Percentiles rank a stretch among this genome's conserved stretches.
Conservation (phyloP, 2,113 vertebrate genomes). For the Lophotis ruficrista region DNA sequence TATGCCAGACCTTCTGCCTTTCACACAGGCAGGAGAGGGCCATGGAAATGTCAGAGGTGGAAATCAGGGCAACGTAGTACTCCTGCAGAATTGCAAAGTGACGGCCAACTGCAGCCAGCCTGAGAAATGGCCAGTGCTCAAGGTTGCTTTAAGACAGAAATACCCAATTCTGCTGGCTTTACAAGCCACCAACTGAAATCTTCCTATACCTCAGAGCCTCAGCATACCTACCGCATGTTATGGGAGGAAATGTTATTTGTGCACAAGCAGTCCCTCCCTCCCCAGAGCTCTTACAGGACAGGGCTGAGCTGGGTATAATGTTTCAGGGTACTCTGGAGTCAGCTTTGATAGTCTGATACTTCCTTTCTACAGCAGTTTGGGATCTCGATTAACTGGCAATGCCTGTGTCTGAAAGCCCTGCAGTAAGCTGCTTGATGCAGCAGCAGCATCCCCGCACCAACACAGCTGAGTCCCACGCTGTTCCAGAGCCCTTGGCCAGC, state of each 20-base stretch:
- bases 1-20: constrained; percentile 17
- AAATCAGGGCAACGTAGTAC: neutral
- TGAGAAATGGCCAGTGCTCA: neutral
- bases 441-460: rapidly evolving
- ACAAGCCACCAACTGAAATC: neutral
- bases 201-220: neutral
- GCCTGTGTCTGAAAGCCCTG: neutral
- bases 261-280: neutral
- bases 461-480: neutral
- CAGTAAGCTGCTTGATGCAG: neutral
- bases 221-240: too few species aligned
- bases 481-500: neutral
- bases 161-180: neutral
- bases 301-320: neutral
- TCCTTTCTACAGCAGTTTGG: neutral
- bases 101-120: neutral
- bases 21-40: neutral
- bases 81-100: constrained; percentile 37
- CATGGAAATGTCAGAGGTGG: constrained; percentile 50
- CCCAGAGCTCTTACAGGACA: neutral
- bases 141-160: neutral
- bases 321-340: neutral
- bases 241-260: neutral
- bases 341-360: neutral
- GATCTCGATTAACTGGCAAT: rapidly evolving